A percentile compares a stretch with the other conserved stretches of the same genome.
Conservation (phyloP, 2,888 invertebrate species). For the Habrosyne pyritoides region DNA sequence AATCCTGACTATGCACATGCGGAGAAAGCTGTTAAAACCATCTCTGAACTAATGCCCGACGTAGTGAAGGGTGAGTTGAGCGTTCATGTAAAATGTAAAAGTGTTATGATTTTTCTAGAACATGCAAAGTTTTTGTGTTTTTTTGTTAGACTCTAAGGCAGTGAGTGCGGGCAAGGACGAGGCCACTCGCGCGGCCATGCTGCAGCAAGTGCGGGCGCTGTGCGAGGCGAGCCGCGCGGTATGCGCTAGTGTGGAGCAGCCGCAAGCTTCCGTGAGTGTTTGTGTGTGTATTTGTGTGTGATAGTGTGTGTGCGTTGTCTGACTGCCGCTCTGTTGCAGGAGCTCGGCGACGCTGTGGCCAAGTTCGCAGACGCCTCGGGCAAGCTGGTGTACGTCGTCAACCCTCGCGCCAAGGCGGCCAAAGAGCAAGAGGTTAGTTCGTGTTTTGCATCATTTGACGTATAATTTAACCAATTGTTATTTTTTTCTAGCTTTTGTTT, state of each 20-base stretch:
- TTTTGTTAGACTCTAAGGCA: conserved; percentile 46
- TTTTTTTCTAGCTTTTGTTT: too few relatives aligned
- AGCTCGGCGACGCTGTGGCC: conserved; percentile 36
- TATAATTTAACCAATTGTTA: too few relatives aligned
- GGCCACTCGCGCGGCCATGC: conserved; percentile 26
- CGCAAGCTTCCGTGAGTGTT: conserved; percentile 26
- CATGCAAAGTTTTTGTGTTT: too few relatives aligned
- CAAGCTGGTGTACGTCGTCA: conserved; percentile 38
- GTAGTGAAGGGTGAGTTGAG: conserved; percentile 42
- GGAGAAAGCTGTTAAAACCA: conserved; percentile 35
- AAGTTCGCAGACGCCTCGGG: conserved; percentile 46
- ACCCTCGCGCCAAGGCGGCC: conserved; percentile 7
- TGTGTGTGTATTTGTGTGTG: background rate
- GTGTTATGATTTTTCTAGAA: too few relatives aligned
- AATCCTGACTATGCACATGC: conserved; percentile 43
- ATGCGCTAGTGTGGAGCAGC: conserved; percentile 32
- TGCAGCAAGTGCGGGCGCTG: conserved; percentile 40
- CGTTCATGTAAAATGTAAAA: too few relatives aligned
- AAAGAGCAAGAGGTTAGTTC: conserved; percentile 39
- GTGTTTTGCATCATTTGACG: background rate
- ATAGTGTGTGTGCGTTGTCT: background rate
- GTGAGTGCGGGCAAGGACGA: conserved; percentile 38
- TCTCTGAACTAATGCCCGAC: conserved; percentile 43
- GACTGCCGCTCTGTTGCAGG: conserved; percentile 27
- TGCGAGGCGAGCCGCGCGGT: conserved; percentile 40